Evolutionary conservation across 2,797 vertebrate genomes (phyloP).

Genomic region (Thunnus albacares): DNA sequence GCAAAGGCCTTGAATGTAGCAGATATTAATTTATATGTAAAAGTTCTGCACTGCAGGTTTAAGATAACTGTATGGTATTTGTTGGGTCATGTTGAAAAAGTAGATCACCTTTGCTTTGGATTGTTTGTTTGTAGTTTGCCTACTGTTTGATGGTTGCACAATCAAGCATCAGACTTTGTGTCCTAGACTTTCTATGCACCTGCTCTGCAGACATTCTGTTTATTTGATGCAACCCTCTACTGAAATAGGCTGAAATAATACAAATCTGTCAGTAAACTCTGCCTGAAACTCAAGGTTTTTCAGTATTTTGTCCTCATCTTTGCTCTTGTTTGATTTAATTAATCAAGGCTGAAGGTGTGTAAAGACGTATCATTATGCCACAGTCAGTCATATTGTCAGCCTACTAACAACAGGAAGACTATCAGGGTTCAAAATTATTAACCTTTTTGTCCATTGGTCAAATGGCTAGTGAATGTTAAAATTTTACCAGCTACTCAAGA

Average conservation of each 20-base stretch:
- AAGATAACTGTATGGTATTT: neutral
- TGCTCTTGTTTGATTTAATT: slow-evolving; percentile 14
- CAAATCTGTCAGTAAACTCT: neutral
- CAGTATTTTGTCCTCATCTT: neutral
- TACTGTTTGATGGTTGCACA: neutral
- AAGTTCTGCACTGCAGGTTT: neutral
- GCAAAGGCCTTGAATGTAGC: too few species aligned
- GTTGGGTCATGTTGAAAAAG: neutral
- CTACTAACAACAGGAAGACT: slow-evolving; percentile 14
- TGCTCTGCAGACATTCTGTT: slow-evolving; percentile 2
- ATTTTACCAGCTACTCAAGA: too few species aligned
- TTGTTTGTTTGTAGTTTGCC: slow-evolving; percentile 12
- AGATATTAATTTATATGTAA: too few species aligned
- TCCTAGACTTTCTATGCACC: slow-evolving; percentile 7
- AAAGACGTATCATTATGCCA: neutral
- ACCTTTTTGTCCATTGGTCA: too few species aligned
- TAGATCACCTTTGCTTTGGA: neutral
- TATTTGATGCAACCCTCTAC: neutral
- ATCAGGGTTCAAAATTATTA: too few species aligned
- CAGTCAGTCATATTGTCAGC: slow-evolving; percentile 12
- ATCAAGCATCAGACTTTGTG: neutral
- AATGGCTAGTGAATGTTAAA: too few species aligned
- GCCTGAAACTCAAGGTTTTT: neutral
- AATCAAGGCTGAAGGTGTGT: neutral
- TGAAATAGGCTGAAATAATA: slow-evolving; percentile 4